Evolutionary conservation across 2,113 vertebrate genomes (phyloP).

Genomic region (Bostrychus sinensis): DNA sequence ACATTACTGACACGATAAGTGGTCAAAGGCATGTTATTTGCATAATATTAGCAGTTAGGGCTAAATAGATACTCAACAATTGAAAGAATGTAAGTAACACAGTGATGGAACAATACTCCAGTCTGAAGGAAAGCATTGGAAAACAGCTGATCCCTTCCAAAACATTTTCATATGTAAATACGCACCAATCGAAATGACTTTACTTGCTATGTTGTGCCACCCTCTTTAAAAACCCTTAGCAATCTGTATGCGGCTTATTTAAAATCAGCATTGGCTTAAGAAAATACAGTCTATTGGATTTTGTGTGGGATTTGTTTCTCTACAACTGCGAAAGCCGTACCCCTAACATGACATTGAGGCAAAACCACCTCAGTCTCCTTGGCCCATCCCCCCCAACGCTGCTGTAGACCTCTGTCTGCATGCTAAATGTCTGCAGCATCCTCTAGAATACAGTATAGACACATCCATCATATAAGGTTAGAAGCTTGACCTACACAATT

Average conservation of each 20-base stretch:
- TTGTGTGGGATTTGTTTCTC: neutral
- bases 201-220: neutral
- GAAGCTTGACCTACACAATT: conserved; percentile 47
- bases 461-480: conserved; percentile 66
- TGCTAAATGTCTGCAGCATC: conserved; percentile 53
- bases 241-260: neutral
- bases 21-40: conserved; percentile 30
- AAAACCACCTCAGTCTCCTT: conserved; percentile 17
- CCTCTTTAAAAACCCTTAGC: neutral
- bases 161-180: no score
- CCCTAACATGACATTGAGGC: conserved; percentile 38
- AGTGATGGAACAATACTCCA: neutral
- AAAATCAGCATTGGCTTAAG: neutral
- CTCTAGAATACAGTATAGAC: conserved; percentile 52
- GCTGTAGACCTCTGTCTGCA: conserved; percentile 46
- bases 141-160: no score
- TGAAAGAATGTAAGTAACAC: neutral
- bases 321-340: neutral
- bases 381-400: conserved; percentile 60
- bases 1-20: conserved; percentile 21
- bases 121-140: no score
- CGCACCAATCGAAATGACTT: no score
- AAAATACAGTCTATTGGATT: neutral
- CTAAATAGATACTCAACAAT: conserved; percentile 5
- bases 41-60: conserved; percentile 32